Base-by-base conservation (phyloP, 2,113 vertebrate genomes). In the Notothenia coriiceps region DNA sequence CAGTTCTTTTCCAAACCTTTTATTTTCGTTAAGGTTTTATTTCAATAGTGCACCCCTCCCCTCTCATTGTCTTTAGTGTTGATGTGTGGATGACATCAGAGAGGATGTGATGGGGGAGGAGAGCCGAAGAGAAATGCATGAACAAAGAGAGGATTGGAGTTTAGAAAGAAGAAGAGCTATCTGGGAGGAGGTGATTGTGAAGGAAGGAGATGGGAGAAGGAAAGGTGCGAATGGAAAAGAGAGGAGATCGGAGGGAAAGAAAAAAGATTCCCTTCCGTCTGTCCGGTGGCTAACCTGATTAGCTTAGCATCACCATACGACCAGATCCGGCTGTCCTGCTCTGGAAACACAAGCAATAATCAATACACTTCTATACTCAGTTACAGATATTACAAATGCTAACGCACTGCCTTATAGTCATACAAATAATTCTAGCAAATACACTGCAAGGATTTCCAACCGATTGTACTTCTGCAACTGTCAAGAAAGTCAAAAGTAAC, bases 201-300 rank as follows among this genome's bases (percentile, higher is more conserved):
- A 49, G 29, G 35, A 25, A 55, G 55, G 22, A 67, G 59, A 1
- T 10, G 10, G 47, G 22, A 52, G 54, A 57, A 50, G 52, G 63
- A 63, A 56, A 74, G 47, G 35, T 49, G 52, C 17, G 65, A 60
- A 12, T 7, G 33, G 33, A 18, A 47, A 59, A 29, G 40, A 20
- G 55, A 46, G 78, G 46, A 73, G 69, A 10, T 2, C 22, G 54
- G 55, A 59, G 59, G 70, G 67, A 76, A 64, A 72, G 79, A 40
- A 40, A 40, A 74, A 68, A 80, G 18, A 52, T 44, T 70, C 83
- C 67, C 74, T 86, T 90, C 88, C 87, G 69, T 52, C 52, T 67
- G 89, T 92, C 92, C 87, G 85, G 83, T 84, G 10, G 74, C 89
- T 92, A 94, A 94, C 87, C 84, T 74, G 81, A 94, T 94, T 93